Base-by-base conservation (phyloP, 2,113 vertebrate species). In the Rhinoderma darwinii region DNA sequence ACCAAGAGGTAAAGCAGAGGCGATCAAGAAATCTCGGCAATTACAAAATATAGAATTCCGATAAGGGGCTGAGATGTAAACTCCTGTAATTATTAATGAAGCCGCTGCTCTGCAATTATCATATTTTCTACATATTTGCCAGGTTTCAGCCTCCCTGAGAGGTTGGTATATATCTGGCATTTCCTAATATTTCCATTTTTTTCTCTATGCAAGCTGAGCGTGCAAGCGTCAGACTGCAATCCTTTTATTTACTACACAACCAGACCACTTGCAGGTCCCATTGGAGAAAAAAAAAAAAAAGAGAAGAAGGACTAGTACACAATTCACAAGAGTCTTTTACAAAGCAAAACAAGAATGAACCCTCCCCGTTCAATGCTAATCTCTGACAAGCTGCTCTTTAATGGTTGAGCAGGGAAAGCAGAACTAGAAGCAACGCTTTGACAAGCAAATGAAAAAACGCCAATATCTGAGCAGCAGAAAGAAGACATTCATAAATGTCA, bases 311-410 rank as follows among this genome's bases (percentile, higher is more conserved):
- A 54, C 68, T 56, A 74, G 50, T 27, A 56, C 20, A 18, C 82
- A 84, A 74, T 56, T 73, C 43, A 84, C 47, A 37, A 73, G 43
- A 54, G 30, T 5, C 41, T 54, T 73, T 73, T 73, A 37, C 66
- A 56, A 84, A 73, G 66, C 44, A 56, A 74, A 84, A 84, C 82
- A 84, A 56, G 41, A 44, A 73, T 73, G 47, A 74, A 9, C 82
- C 51, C 70, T 84, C 83, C 50, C 32, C 66, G 37, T 74, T 84
- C 79, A 87, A 78, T 74, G 43, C 12, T 54, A 73, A 88, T 68
- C 59, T 84, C 1, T 2, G 37, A 44, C 80, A 83, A 85, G 84
- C 56, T 80, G 70, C 37, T 74, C 79, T 44, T 84, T 51, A 84
- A 75, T 77, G 74, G 83, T 3, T 32, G 41, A 66, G 22, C 47